Evolutionary conservation across 1,140 invertebrate genomes (phyloP).

Genomic region (Hormaphis cornu): DNA sequence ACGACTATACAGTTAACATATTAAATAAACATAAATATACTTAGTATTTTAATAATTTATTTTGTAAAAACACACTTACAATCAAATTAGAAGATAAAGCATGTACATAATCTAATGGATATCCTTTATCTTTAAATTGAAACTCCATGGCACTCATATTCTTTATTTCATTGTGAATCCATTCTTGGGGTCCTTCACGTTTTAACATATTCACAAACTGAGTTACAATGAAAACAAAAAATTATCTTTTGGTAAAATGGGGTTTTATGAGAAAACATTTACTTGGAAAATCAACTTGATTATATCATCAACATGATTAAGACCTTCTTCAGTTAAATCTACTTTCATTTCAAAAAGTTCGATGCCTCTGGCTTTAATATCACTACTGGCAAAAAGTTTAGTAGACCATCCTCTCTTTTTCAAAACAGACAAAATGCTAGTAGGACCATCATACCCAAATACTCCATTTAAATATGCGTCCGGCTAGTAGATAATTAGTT

Average conservation of each 20-base stretch:
- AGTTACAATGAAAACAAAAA: conserved; percentile 35
- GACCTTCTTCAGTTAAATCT: conserved; percentile 85
- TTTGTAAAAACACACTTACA: neutral
- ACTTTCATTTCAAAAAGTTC: conserved; percentile 80
- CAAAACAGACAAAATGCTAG: conserved; percentile 81
- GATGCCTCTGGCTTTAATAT: conserved; percentile 70
- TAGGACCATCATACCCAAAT: conserved; percentile 90
- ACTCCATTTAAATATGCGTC: conserved; percentile 80
- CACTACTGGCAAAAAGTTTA: conserved; percentile 66
- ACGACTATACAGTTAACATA: conserved; percentile 50
- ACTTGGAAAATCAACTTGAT: conserved; percentile 72
- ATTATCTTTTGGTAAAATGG: too few relatives aligned
- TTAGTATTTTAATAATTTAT: neutral
- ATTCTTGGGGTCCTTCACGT: conserved; percentile 62
- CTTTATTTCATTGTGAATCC: conserved; percentile 83
- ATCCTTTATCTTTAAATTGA: conserved; percentile 81
- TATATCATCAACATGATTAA: conserved; percentile 78
- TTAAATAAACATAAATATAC: neutral
- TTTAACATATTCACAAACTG: conserved; percentile 82
- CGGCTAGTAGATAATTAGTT: conserved; percentile 60
- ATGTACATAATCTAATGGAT: conserved; percentile 61
- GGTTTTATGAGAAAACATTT: conserved; percentile 22
- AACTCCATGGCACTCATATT: conserved; percentile 73
- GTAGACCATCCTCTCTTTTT: conserved; percentile 85
- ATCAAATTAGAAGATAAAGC: conserved; percentile 41